Evolutionary conservation across 2,113 vertebrate genomes (phyloP).

Genomic region (Lonchura striata): DNA sequence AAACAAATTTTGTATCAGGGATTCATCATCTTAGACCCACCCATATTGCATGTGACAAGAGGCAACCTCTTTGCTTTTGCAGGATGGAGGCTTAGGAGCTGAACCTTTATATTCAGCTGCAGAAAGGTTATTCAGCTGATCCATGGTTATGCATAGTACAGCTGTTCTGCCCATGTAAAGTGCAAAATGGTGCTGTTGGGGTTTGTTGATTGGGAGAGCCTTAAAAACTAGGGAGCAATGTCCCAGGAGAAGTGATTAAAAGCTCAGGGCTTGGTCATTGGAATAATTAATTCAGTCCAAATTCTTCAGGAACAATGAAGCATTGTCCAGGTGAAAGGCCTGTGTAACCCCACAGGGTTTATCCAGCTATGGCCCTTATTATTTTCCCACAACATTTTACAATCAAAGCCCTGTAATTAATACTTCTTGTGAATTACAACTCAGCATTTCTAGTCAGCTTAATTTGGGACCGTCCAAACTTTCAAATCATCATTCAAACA

Average conservation of each 20-base stretch:
- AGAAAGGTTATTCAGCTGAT: background rate
- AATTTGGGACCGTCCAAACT: constrained; percentile 12
- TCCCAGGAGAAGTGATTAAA: background rate
- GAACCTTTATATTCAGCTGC: background rate
- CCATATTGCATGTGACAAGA: background rate
- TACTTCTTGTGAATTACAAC: background rate
- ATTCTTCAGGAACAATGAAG: background rate
- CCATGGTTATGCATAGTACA: background rate
- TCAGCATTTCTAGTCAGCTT: background rate
- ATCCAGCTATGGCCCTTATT: background rate
- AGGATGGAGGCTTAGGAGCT: background rate
- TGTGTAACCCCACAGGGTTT: background rate
- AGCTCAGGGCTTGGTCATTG: background rate
- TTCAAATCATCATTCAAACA: constrained; percentile 11
- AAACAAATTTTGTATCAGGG: background rate
- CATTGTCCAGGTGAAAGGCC: background rate
- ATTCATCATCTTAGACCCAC: background rate
- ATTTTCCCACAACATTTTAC: background rate
- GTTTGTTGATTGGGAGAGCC: background rate
- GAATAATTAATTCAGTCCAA: background rate
- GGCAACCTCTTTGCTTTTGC: background rate
- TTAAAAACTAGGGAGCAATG: background rate
- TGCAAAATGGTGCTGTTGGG: background rate
- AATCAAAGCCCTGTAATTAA: background rate
- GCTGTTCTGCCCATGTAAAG: background rate